Conservation (phyloP, 1,140 invertebrate genomes). For the Neotoxoptera formosana region DNA sequence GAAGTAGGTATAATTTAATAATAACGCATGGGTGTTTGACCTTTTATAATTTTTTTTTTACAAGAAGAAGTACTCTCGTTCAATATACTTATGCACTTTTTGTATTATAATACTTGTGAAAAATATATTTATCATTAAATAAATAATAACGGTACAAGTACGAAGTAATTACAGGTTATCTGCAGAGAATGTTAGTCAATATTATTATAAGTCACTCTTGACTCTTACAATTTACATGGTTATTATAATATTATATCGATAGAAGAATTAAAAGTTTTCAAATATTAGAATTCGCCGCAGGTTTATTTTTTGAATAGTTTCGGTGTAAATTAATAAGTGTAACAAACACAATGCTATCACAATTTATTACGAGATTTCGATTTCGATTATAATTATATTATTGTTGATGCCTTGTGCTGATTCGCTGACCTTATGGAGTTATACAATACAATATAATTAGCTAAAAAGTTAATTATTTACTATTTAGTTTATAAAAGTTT, state of each 20-base stretch:
- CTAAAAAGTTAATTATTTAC: neutral
- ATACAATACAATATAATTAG: neutral
- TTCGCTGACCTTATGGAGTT: neutral
- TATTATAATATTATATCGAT: neutral
- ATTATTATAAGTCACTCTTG: neutral
- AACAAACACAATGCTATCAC: neutral
- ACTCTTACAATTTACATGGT: neutral
- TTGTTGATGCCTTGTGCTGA: neutral
- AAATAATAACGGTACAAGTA: neutral
- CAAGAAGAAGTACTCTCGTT: neutral
- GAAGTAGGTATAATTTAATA: neutral
- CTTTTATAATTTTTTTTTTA: neutral
- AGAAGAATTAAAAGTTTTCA: neutral
- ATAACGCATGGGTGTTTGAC: neutral
- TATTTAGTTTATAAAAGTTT: neutral
- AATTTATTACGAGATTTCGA: neutral
- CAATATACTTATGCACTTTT: no score
- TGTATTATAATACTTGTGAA: neutral
- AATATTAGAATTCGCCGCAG: neutral
- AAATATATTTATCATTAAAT: constrained; percentile 1
- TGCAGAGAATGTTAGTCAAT: neutral
- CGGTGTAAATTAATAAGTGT: neutral
- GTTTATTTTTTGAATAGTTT: constrained; percentile 2
- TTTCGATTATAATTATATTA: constrained; percentile 5
- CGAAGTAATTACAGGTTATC: neutral